These are phyloP conservation scores for Habrosyne pyritoides DNA, from an alignment of 2,888 invertebrate genomes.

Conservation along the genomic window DNA sequence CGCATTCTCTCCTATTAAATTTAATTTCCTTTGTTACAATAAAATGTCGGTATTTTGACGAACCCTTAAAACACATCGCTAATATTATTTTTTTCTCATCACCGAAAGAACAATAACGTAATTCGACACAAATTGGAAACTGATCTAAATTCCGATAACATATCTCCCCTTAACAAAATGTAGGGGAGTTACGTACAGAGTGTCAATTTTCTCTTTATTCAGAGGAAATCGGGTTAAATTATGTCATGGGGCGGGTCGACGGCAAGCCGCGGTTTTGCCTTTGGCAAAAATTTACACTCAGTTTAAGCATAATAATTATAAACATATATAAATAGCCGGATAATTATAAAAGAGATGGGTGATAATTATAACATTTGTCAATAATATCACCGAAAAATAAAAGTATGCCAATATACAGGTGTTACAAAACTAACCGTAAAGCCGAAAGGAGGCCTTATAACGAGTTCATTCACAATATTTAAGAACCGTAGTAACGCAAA, in stretches of 20 bases:
- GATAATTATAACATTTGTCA: not conserved
- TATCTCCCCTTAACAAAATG: not conserved
- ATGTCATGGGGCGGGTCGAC: not conserved
- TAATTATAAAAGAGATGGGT: too few species aligned
- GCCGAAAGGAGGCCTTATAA: too few species aligned
- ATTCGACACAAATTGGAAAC: constrained; percentile 4
- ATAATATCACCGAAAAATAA: too few species aligned
- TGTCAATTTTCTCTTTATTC: constrained; percentile 5
- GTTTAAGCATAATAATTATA: too few species aligned
- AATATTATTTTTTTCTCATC: not conserved
- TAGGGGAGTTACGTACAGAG: not conserved
- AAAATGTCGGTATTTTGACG: not conserved
- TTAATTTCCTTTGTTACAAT: too few species aligned
- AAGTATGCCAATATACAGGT: too few species aligned
- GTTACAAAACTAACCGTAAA: too few species aligned
- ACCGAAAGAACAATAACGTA: not conserved
- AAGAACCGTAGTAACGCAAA: too few species aligned
- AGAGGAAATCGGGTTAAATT: constrained; percentile 3
- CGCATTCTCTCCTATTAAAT: too few species aligned
- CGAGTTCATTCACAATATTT: too few species aligned
- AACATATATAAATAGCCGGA: too few species aligned
- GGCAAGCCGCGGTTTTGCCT: not conserved
- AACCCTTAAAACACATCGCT: not conserved
- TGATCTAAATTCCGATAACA: constrained; percentile 4
- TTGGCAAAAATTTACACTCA: not conserved